Evolutionary conservation across 2,113 vertebrate genomes (phyloP), one percentile per base, ranked within the genome.

Genomic region (Aldabrachelys gigantea): DNA sequence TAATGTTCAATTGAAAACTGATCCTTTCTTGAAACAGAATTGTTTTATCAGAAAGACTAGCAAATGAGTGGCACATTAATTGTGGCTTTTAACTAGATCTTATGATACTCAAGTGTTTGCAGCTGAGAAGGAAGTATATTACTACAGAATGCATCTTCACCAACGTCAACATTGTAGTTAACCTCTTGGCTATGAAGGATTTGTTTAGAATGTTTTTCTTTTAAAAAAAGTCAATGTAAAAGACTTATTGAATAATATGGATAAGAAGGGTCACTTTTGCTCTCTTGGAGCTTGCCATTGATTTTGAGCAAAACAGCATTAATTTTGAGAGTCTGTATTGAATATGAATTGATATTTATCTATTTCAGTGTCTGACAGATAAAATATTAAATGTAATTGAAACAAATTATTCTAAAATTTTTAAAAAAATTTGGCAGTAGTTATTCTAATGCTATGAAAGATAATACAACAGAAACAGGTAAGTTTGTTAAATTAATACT

Each of bases 401-500:
- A 80, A 2, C 0, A 5, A 31, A 53, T 8, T 27, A 86, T 62
- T 84, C 59, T 47, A 41, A 82, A 35, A 3, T 29, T 88, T 69
- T 14, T 29, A 27, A 7, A 1, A 91, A 81, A 80, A 6, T 72
- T 0, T 54, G 44, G 2, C 50, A 4, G 0, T 38, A 47, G 29
- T 2, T 50, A n/a, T 78, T 80, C 11, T 56, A 85, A 57, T 14
- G 44, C 62, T 35, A 29, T 17, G 12, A 65, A 65, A 16, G 31
- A 35, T 65, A 65, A 35, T 35, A 65, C 14, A 19, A 65, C 6
- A 65, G 16, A 31, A 35, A 65, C 31, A 65, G 31, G 16, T 2
- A 65, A 65, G 14, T 12, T 62, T 14, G 31, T 65, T 65, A 65
- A 65, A 65, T 65, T 35, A 65, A 35, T 31, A 65, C 31, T 62